Conservation (phyloP, 1,140 invertebrate species). For the Marisa cornuarietis region DNA sequence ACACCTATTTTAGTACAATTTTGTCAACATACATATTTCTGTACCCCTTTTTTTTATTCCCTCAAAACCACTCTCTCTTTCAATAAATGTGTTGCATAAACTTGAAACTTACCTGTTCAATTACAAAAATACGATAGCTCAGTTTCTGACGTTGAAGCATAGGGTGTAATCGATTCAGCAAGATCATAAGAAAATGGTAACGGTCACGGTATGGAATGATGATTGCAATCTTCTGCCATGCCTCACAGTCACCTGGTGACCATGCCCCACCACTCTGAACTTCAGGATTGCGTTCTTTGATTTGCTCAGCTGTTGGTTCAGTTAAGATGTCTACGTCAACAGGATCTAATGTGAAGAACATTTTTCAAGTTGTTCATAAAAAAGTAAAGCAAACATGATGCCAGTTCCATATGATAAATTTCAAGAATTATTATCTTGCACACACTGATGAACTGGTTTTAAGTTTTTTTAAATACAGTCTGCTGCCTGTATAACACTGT, state of each 20-base stretch:
- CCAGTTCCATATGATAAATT: neutral
- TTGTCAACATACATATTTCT: neutral
- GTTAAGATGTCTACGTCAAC: conserved; percentile 47
- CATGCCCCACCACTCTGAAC: conserved; percentile 75
- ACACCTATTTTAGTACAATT: neutral
- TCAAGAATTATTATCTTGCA: neutral
- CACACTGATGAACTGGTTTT: neutral
- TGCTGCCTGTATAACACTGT: no score
- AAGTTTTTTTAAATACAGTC: no score
- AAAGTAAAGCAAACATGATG: neutral
- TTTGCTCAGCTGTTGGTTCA: conserved; percentile 36
- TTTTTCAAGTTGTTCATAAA: neutral
- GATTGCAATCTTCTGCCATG: conserved; percentile 72
- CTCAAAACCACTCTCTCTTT: neutral
- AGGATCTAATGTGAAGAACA: conserved; percentile 29
- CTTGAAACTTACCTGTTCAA: conserved; percentile 58
- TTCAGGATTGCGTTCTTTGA: conserved; percentile 38
- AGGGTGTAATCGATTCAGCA: conserved; percentile 59
- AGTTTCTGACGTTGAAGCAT: conserved; percentile 60
- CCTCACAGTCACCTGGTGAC: conserved; percentile 77
- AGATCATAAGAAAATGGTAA: conserved; percentile 64
- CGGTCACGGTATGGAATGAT: conserved; percentile 63
- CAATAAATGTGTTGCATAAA: neutral
- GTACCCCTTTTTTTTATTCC: neutral
- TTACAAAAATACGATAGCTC: conserved; percentile 61